phyloP scores from a whole-genome alignment of 2,888 invertebrate species.

The Pristionchus entomophagus region DNA sequence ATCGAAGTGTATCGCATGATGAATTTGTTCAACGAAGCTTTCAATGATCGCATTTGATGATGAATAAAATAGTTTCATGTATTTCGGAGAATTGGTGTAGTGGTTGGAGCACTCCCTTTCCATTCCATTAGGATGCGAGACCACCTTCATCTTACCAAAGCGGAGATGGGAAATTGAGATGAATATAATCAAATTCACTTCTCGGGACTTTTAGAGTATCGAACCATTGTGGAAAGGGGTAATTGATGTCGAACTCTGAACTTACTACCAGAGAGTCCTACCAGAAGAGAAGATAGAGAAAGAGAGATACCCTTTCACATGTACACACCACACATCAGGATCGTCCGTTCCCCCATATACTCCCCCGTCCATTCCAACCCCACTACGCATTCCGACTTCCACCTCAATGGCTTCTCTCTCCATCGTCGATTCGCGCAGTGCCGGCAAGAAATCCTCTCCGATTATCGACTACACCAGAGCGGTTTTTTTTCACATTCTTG shows the following conservation, averaged over 20 bases:
- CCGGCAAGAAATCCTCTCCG: neutral
- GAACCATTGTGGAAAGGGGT: neutral
- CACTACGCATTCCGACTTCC: neutral
- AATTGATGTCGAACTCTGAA: neutral
- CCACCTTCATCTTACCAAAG: too few relatives aligned
- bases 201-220: too few relatives aligned
- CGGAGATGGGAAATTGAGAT: too few relatives aligned
- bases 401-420: conserved; percentile 3
- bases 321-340: neutral
- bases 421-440: neutral
- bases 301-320: neutral
- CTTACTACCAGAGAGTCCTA: neutral
- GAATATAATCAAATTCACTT: too few relatives aligned
- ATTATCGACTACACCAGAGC: conserved; percentile 5
- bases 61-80: neutral
- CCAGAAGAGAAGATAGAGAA: neutral
- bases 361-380: neutral
- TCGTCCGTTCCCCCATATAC: neutral
- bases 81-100: neutral
- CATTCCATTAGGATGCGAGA: too few relatives aligned
- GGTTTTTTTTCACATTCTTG: neutral
- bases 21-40: conserved; percentile 7
- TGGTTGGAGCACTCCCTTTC: too few relatives aligned
- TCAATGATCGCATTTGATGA: neutral
- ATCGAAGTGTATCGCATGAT: neutral